Conservation (phyloP, 2,113 vertebrate genomes). For the Leptocoma aspasia region DNA sequence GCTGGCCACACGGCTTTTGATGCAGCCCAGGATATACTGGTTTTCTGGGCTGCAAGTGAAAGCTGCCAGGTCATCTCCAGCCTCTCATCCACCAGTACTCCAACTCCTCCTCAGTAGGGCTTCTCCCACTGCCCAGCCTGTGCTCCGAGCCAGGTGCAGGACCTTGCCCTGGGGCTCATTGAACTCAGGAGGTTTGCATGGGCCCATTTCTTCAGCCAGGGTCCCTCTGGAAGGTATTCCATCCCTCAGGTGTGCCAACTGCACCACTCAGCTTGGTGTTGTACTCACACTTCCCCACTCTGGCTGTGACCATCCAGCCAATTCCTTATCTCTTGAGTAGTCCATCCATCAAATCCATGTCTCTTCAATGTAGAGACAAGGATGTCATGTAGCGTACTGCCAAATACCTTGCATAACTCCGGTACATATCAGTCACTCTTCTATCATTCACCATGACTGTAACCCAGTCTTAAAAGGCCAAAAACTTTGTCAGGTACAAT, state of each 20-base stretch:
- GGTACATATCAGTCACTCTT: background rate
- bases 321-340: background rate
- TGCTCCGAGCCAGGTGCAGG: background rate
- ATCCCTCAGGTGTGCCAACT: background rate
- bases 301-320: background rate
- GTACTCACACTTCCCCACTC: too few relatives aligned
- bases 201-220: background rate
- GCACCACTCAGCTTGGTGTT: background rate
- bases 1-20: rapidly evolving
- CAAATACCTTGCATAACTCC: background rate
- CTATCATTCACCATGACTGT: background rate
- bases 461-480: background rate
- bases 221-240: background rate
- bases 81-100: background rate
- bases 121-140: background rate
- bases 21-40: background rate
- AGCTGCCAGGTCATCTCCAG: background rate
- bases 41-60: background rate
- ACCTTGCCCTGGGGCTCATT: background rate
- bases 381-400: background rate
- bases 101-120: background rate
- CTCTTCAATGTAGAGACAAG: background rate
- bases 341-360: background rate
- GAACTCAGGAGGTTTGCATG: background rate
- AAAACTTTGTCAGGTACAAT: background rate